Conservation (phyloP, 2,888 invertebrate genomes). For the Patella pellucida region DNA sequence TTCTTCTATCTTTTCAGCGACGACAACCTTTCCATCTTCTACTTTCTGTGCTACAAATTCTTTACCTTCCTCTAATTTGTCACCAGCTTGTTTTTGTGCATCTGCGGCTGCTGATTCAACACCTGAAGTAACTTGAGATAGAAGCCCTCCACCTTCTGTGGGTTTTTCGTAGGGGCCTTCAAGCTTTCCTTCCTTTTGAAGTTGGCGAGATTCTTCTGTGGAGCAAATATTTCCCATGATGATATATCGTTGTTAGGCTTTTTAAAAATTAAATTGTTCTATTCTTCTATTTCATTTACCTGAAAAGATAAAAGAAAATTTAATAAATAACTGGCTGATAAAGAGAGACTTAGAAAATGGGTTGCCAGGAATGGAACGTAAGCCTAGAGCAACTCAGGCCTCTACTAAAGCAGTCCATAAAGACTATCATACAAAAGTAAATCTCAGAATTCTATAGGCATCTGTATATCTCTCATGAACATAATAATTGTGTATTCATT, state of each 20-base stretch:
- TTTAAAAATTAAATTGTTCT: not conserved
- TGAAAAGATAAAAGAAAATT: not conserved
- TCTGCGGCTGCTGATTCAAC: not conserved
- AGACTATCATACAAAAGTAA: too few relatives aligned
- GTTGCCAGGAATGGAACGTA: too few relatives aligned
- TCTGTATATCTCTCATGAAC: too few relatives aligned
- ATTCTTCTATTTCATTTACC: conserved; percentile 8
- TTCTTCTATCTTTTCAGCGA: not conserved
- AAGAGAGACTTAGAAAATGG: too few relatives aligned
- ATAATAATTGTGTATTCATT: too few relatives aligned
- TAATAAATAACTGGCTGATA: not conserved
- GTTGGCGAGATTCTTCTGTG: conserved; percentile 10
- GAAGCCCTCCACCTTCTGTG: not conserved
- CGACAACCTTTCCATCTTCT: not conserved
- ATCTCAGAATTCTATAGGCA: too few relatives aligned
- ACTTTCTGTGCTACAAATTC: not conserved
- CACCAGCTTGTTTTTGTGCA: not conserved
- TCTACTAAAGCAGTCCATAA: too few relatives aligned
- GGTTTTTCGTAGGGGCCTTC: conserved; percentile 7
- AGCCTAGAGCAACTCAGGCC: too few relatives aligned
- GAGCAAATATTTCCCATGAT: conserved; percentile 8
- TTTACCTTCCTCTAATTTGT: not conserved
- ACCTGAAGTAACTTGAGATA: not conserved
- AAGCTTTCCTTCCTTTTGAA: not conserved
- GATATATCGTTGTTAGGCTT: too few relatives aligned